Conservation (phyloP, 2,888 invertebrate species). For the Synanthedon tipuliformis region DNA sequence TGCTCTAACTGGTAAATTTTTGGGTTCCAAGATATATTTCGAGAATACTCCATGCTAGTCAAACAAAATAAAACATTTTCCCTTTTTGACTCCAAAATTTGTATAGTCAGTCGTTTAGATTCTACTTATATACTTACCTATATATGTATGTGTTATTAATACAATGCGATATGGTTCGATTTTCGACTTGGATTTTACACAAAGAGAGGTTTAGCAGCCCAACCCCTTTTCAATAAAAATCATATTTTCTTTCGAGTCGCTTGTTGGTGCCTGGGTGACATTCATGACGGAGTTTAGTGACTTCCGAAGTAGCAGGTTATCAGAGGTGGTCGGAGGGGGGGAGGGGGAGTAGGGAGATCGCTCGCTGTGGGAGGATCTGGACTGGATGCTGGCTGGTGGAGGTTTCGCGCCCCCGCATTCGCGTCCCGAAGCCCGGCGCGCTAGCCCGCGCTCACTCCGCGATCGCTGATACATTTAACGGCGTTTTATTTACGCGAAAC, state of each 20-base stretch:
- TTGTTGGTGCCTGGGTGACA: constrained; percentile 54
- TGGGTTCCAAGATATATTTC: too few relatives aligned
- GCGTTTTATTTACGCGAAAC: constrained; percentile 32
- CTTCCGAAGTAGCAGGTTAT: constrained; percentile 70
- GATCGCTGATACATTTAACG: constrained; percentile 17
- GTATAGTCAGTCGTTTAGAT: too few relatives aligned
- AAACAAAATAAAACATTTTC: too few relatives aligned
- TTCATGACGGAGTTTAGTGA: constrained; percentile 65
- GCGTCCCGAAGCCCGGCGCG: constrained; percentile 44
- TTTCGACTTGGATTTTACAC: constrained; percentile 37
- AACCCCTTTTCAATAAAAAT: constrained; percentile 62
- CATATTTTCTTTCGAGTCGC: constrained; percentile 57
- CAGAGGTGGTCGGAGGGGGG: constrained; percentile 38
- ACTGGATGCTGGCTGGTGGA: constrained; percentile 38
- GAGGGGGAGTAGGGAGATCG: constrained; percentile 14
- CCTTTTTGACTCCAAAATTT: too few relatives aligned
- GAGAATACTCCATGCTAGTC: too few relatives aligned
- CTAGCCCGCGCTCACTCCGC: constrained; percentile 32
- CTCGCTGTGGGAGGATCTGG: constrained; percentile 20
- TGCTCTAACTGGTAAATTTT: too few relatives aligned
- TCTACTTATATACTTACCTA: too few relatives aligned
- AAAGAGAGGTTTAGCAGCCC: constrained; percentile 37
- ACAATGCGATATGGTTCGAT: too few relatives aligned
- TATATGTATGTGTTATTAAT: too few relatives aligned
- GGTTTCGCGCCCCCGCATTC: constrained; percentile 47